Percentiles rank a stretch among this genome's conserved stretches.
These are phyloP conservation scores for Calliopum simillimum DNA, from an alignment of 2,888 invertebrate genomes.

Conservation along the genomic window DNA sequence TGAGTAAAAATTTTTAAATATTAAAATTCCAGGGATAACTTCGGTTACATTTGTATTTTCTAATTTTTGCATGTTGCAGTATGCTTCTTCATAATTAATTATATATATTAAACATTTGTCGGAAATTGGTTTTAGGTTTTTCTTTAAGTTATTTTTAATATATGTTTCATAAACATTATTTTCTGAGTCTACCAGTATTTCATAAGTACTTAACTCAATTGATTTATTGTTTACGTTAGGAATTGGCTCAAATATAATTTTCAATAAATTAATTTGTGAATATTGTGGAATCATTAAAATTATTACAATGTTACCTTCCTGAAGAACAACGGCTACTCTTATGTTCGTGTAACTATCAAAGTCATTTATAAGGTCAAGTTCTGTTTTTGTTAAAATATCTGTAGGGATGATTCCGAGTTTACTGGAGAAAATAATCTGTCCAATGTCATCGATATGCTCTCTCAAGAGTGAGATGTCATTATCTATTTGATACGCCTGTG, in stretches of 20 bases:
- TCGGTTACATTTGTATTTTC: slow-evolving; percentile 29
- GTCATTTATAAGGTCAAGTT: slow-evolving; percentile 40
- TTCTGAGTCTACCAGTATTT: slow-evolving; percentile 34
- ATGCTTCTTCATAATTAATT: slow-evolving; percentile 34
- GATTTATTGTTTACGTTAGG: slow-evolving; percentile 37
- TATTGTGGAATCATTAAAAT: slow-evolving; percentile 35
- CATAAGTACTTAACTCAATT: slow-evolving; percentile 27
- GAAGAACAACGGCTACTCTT: slow-evolving; percentile 37
- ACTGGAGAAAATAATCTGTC: slow-evolving; percentile 43
- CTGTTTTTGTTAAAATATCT: slow-evolving; percentile 40
- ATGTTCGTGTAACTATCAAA: slow-evolving; percentile 40
- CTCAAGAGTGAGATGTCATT: slow-evolving; percentile 39
- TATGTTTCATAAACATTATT: slow-evolving; percentile 32
- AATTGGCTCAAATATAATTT: slow-evolving; percentile 38
- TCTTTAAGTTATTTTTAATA: slow-evolving; percentile 32
- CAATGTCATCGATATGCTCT: slow-evolving; percentile 39
- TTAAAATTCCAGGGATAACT: slow-evolving; percentile 36
- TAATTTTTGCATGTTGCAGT: slow-evolving; percentile 31
- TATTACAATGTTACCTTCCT: slow-evolving; percentile 36
- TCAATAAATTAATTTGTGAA: slow-evolving; percentile 30
- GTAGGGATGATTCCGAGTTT: slow-evolving; percentile 43
- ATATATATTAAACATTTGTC: slow-evolving; percentile 35
- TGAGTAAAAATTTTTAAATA: slow-evolving; percentile 35
- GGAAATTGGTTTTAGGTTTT: slow-evolving; percentile 33
- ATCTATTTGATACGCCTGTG: slow-evolving; percentile 44